Base-by-base conservation (phyloP, 2,113 vertebrate species). In the Misgurnus mizolepis region DNA sequence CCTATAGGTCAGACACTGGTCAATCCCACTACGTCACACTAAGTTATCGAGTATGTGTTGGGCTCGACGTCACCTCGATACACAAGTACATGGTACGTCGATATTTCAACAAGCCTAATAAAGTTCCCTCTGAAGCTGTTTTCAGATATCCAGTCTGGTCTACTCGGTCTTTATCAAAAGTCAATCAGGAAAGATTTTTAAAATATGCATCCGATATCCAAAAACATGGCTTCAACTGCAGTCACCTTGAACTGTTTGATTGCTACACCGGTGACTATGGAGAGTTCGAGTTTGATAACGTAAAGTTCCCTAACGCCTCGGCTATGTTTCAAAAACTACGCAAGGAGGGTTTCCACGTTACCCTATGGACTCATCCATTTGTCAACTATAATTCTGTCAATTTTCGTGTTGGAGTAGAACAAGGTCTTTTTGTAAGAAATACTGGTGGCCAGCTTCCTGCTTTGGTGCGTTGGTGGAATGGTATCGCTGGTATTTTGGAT, bases 51-150 rank as follows among this genome's bases (percentile, higher is more conserved):
- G 95, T 98, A 71, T 97, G 96, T 2, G 94, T 96, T 1, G 96
- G 96, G 15, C 93, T 92, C 0, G 95, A 98, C 1, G 89, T 97
- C 64, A 96, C 95, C 17, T 95, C 95, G 14, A 95, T 97, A 85
- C 96, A 97, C 89, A 96, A 97, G 86, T 96, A 96, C 88, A 97
- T 97, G 96, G 96, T 97, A 8, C 93, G 95, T 49, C 92, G 93
- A 43, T 96, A 97, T 88, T 97, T 98, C 85, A 93, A 94, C 81
- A 97, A 96, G 80, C 96, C 96, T 0, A 92, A 93, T 6, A 93
- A 94, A 82, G 93, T 95, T 56, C 96, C 96, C 0, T 92, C 95
- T 0, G 85, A 92, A 17, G 91, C 92, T 3, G 91, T 94, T 68
- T 97, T 97, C 87, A 90, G 89, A 34, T 89, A 94, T 76, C 96